These are phyloP conservation scores for Fistularia commersonii DNA, from an alignment of 2,797 vertebrate genomes.

Conservation along the genomic window DNA sequence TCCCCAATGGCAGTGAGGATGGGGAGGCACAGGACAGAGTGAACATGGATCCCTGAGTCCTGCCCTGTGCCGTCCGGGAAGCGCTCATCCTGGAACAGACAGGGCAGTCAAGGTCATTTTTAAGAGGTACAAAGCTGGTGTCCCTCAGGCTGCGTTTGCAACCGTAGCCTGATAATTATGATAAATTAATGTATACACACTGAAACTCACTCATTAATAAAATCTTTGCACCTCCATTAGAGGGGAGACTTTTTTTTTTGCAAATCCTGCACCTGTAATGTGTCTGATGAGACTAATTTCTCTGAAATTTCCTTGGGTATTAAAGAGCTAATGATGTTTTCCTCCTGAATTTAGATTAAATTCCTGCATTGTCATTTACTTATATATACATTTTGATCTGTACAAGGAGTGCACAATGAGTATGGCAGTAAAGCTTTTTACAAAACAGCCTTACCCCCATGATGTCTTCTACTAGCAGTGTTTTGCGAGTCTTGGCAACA, in stretches of 20 bases:
- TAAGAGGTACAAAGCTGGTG: background rate
- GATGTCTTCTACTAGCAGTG: conserved; percentile 92
- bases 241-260: too few species aligned
- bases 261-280: too few species aligned
- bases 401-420: background rate
- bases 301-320: too few species aligned
- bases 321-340: too few species aligned
- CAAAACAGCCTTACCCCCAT: conserved; percentile 80
- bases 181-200: too few species aligned
- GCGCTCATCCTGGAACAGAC: conserved; percentile 84
- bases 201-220: too few species aligned
- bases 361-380: background rate
- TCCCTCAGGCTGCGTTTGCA: too few species aligned
- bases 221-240: too few species aligned
- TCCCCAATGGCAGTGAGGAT: conserved; percentile 96
- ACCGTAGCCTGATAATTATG: too few species aligned
- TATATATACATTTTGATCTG: too few species aligned
- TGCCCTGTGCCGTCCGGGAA: conserved; percentile 95
- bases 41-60: conserved; percentile 90
- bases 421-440: background rate
- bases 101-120: conserved; percentile 5
- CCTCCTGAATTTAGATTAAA: background rate
- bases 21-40: conserved; percentile 96
- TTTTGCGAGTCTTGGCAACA: conserved; percentile 94
- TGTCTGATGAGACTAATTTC: too few species aligned